Evolutionary conservation across 2,797 vertebrate genomes (phyloP).

Genomic region (Ctenochaetus hawaiiensis): DNA sequence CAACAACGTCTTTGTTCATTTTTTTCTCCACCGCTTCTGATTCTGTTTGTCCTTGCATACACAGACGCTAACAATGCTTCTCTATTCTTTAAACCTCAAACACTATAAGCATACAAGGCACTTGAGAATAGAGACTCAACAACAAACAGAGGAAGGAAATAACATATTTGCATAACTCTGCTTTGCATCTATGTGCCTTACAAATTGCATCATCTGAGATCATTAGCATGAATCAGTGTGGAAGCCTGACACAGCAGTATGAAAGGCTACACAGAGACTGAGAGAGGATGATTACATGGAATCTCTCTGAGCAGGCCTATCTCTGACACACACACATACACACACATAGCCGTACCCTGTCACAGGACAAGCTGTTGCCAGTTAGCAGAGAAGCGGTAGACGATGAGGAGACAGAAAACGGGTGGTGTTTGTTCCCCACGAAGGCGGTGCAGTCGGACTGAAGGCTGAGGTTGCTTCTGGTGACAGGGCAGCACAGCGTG

Average conservation of each 20-base stretch:
- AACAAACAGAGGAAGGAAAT: conserved; percentile 20
- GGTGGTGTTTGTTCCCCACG: conserved; percentile 50
- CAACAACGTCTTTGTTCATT: conserved; percentile 45
- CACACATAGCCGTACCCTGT: conserved; percentile 16
- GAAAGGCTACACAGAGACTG: conserved; percentile 29
- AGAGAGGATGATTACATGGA: conserved; percentile 45
- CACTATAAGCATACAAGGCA: conserved; percentile 29
- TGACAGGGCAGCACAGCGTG: conserved; percentile 46
- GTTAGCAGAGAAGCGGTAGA: conserved; percentile 37
- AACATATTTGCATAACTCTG: conserved; percentile 43
- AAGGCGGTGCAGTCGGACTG: conserved; percentile 33
- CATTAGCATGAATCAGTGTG: conserved; percentile 54
- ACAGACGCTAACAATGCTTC: not conserved
- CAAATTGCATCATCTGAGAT: conserved; percentile 54
- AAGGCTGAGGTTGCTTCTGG: conserved; percentile 16
- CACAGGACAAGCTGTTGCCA: conserved; percentile 50
- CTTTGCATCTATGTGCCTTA: conserved; percentile 27
- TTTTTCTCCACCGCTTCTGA: conserved; percentile 28
- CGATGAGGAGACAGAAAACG: conserved; percentile 33
- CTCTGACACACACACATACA: conserved; percentile 49
- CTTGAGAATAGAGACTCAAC: conserved; percentile 31
- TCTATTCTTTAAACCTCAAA: conserved; percentile 14
- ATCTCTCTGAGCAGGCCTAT: conserved; percentile 53
- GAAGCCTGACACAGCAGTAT: conserved; percentile 57
- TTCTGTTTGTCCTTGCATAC: conserved; percentile 11